Percentiles rank a stretch among this genome's conserved stretches.
These are phyloP conservation scores for Phaenicophaeus curvirostris DNA, from an alignment of 2,797 vertebrate genomes.

Conservation along the genomic window DNA sequence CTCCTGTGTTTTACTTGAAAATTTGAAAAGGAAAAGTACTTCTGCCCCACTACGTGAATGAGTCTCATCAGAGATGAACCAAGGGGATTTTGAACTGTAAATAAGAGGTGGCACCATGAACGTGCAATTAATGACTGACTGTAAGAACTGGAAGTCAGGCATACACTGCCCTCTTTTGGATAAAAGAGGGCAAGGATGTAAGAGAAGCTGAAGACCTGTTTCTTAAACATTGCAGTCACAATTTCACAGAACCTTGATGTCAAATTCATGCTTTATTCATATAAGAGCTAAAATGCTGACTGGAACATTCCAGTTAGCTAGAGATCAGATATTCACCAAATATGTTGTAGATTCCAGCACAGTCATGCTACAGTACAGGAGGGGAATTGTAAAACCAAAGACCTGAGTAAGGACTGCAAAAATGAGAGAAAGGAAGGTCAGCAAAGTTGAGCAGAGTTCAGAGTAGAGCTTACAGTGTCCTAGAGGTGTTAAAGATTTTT, in stretches of 20 bases:
- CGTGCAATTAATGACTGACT: not conserved
- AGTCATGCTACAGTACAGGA: not conserved
- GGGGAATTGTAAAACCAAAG: not conserved
- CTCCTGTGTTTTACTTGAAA: not conserved
- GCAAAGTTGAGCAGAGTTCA: not conserved
- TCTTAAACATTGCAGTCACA: not conserved
- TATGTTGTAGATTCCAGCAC: not conserved
- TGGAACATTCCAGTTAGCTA: not conserved
- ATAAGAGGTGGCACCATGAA: not conserved
- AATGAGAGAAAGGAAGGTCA: not conserved
- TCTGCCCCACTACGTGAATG: not conserved
- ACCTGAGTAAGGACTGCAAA: not conserved
- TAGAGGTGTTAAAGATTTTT: not conserved
- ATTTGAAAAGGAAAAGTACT: not conserved
- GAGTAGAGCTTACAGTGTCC: not conserved
- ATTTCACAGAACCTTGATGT: not conserved
- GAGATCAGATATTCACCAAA: not conserved
- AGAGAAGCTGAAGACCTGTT: not conserved
- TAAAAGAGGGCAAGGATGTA: not conserved
- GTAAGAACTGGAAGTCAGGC: not conserved
- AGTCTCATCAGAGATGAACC: not conserved
- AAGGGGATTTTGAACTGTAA: not conserved
- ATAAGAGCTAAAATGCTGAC: conserved; percentile 6
- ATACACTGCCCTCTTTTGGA: conserved; percentile 64
- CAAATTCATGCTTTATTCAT: conserved; percentile 23